phyloP scores from a whole-genome alignment of 2,113 vertebrate species.

The Ciconia stormi region DNA sequence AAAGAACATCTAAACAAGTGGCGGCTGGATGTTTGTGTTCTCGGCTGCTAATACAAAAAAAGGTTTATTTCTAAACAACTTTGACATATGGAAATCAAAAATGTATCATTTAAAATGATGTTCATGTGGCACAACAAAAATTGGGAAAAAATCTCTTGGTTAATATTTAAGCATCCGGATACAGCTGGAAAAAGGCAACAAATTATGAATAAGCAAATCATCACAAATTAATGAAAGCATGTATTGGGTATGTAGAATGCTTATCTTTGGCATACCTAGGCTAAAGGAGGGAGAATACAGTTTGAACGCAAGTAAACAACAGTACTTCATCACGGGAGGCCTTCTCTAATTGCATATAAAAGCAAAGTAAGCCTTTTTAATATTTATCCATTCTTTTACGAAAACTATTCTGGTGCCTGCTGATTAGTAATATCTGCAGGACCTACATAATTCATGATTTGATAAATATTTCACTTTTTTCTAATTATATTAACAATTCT shows the following conservation, averaged over 20 bases:
- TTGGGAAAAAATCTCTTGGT: not conserved
- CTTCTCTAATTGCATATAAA: conserved; percentile 26
- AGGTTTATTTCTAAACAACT: not conserved
- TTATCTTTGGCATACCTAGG: not conserved
- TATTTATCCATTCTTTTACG: conserved; percentile 60
- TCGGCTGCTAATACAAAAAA: not conserved
- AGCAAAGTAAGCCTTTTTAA: conserved; percentile 42
- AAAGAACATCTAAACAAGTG: not conserved
- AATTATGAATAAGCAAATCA: not conserved
- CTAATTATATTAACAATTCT: conserved; percentile 60
- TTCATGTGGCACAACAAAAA: not conserved
- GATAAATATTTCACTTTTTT: conserved; percentile 60
- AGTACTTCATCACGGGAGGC: conserved; percentile 18
- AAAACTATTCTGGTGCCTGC: conserved; percentile 47
- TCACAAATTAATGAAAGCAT: not conserved
- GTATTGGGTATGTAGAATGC: conserved; percentile 7
- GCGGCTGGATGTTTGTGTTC: not conserved
- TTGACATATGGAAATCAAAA: not conserved
- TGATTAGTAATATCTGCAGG: conserved; percentile 62
- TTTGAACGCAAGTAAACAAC: conserved; percentile 15
- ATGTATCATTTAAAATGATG: not conserved
- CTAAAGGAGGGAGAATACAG: conserved; percentile 22
- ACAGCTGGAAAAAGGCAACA: not conserved
- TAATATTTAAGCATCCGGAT: not conserved
- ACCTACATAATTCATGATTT: conserved; percentile 61